Evolutionary conservation across 1,140 invertebrate species (phyloP).

Genomic region (Cepaea nemoralis): DNA sequence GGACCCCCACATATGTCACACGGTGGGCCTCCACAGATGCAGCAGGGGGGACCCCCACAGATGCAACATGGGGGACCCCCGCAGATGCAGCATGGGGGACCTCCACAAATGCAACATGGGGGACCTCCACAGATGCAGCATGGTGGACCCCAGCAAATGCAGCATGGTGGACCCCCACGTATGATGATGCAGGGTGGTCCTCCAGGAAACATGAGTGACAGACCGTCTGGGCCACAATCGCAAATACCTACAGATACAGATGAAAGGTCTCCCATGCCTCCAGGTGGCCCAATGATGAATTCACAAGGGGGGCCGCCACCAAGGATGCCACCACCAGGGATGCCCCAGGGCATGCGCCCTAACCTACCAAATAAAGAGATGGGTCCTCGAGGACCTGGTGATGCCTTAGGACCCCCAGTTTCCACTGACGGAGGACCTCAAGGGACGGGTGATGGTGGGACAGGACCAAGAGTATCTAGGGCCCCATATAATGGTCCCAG

Average conservation of each 20-base stretch:
- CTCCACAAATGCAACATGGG: conserved; percentile 23
- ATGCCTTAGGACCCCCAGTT: neutral
- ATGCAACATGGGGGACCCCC: conserved; percentile 1
- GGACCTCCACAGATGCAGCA: conserved; percentile 14
- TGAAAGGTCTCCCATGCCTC: conserved; percentile 7
- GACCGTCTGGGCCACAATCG: neutral
- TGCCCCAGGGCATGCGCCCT: neutral
- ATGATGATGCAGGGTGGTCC: conserved; percentile 32
- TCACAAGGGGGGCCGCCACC: conserved; percentile 14
- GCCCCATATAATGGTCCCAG: conserved; percentile 17
- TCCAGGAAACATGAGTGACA: neutral
- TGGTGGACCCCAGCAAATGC: conserved; percentile 27
- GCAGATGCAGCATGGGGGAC: conserved; percentile 6
- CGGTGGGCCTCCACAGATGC: conserved; percentile 18
- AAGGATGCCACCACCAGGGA: neutral
- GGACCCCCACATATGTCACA: conserved; percentile 27
- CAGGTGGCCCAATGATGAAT: neutral
- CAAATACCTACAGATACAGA: neutral
- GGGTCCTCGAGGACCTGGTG: neutral
- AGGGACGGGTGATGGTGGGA: neutral
- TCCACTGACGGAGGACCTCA: neutral
- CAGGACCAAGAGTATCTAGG: neutral
- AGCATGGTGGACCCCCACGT: conserved; percentile 29
- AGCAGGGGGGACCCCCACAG: conserved; percentile 20
- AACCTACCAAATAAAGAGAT: neutral